A percentile compares a stretch with the other conserved stretches of the same genome.
Conservation (phyloP, 2,797 vertebrate species). For the Chloroceryle amazona region DNA sequence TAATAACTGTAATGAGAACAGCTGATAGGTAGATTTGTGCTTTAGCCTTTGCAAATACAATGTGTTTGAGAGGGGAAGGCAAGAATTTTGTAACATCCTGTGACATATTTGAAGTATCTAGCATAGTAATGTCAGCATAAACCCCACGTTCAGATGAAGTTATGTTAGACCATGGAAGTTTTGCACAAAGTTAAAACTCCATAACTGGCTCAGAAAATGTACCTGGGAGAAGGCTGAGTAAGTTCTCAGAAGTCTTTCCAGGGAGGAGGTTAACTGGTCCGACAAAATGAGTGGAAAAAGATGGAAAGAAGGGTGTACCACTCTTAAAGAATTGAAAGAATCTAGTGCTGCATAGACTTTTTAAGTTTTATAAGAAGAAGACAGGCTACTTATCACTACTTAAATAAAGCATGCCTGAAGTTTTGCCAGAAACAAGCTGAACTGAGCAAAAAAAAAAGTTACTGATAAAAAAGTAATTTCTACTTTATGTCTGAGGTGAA, state of each 20-base stretch:
- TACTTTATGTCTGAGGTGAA: not conserved
- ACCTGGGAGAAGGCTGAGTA: not conserved
- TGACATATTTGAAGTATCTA: not conserved
- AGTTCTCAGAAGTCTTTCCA: not conserved
- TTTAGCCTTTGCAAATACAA: not conserved
- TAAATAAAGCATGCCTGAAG: not conserved
- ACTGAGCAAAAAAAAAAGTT: not conserved
- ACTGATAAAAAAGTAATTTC: not conserved
- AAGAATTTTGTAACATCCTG: not conserved
- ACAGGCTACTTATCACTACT: not conserved
- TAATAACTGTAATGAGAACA: not conserved
- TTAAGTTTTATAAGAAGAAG: not conserved
- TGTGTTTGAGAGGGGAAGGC: not conserved
- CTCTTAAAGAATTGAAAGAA: not conserved
- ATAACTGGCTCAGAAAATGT: not conserved
- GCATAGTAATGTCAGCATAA: not conserved
- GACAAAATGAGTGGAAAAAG: not conserved
- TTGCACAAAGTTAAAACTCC: not conserved
- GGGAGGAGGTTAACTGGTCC: not conserved
- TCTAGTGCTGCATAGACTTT: not conserved
- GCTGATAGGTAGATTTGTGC: not conserved
- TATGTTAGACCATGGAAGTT: fast-evolving
- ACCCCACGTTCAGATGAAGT: not conserved
- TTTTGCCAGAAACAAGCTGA: not conserved
- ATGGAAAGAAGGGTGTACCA: not conserved